Conservation (phyloP, 2,888 invertebrate genomes). For the Tridacna crocea region DNA sequence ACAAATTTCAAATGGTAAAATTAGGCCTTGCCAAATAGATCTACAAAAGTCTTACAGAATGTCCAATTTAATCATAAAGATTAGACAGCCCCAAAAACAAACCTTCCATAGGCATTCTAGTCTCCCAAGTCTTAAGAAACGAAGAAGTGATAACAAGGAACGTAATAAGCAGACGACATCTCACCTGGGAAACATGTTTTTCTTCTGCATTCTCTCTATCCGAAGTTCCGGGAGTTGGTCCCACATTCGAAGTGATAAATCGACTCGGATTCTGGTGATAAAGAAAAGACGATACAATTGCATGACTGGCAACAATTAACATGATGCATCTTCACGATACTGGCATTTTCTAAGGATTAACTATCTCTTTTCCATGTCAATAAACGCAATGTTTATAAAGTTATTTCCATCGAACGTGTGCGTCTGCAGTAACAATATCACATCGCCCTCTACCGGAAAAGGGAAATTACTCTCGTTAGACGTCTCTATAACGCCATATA, state of each 20-base stretch:
- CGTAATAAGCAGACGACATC: too few relatives aligned
- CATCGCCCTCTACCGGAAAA: constrained; percentile 31
- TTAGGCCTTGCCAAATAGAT: neutral
- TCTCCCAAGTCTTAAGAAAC: too few relatives aligned
- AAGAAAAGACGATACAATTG: constrained; percentile 55
- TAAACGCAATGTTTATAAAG: constrained; percentile 10
- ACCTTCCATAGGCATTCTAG: too few relatives aligned
- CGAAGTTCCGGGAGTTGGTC: constrained; percentile 16
- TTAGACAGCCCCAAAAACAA: too few relatives aligned
- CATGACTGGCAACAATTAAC: constrained; percentile 64
- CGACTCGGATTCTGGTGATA: constrained; percentile 46
- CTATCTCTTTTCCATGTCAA: neutral
- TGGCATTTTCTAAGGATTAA: neutral
- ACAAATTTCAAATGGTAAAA: neutral
- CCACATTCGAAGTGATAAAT: constrained; percentile 24
- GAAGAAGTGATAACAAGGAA: too few relatives aligned
- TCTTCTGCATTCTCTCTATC: constrained; percentile 27
- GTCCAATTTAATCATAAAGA: too few relatives aligned
- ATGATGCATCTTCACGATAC: constrained; percentile 43
- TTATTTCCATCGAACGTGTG: constrained; percentile 25
- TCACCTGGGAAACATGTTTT: constrained; percentile 10
- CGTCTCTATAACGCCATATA: neutral
- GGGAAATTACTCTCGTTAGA: constrained; percentile 22
- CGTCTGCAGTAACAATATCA: constrained; percentile 30
- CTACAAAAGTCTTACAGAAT: too few relatives aligned